Percentiles rank a stretch among this genome's conserved stretches.
phyloP scores from a whole-genome alignment of 1,140 invertebrate species.

The Drosophila bipectinata region DNA sequence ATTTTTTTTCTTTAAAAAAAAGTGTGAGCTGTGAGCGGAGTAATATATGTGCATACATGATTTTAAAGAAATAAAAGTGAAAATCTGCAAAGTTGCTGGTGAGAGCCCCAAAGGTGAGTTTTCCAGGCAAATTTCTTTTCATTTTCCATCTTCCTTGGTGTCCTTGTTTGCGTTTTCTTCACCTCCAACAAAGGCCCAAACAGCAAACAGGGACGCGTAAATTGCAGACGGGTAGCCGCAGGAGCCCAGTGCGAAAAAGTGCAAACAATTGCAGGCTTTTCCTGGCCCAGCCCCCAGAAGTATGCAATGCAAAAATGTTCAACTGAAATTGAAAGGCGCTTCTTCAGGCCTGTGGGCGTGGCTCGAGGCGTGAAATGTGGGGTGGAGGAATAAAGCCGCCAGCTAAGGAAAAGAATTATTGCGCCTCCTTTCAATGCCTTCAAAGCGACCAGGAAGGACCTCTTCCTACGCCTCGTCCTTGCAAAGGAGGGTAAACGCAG shows the following conservation, averaged over 20 bases:
- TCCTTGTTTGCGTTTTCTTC: background rate
- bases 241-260: conserved; percentile 38
- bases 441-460: background rate
- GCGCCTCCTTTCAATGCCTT: conserved; percentile 27
- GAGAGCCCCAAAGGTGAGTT: conserved; percentile 40
- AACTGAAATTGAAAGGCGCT: conserved; percentile 62
- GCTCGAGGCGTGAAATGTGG: conserved; percentile 53
- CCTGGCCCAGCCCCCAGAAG: conserved; percentile 3
- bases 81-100: conserved; percentile 39
- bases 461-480: background rate
- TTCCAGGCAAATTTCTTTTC: conserved; percentile 19
- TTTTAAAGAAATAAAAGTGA: conserved; percentile 29
- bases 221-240: conserved; percentile 46
- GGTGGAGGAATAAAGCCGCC: conserved; percentile 43
- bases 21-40: conserved; percentile 31
- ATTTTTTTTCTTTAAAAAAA: conserved; percentile 53
- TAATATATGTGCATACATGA: conserved; percentile 46
- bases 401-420: conserved; percentile 48
- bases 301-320: conserved; percentile 54
- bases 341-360: conserved; percentile 50
- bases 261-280: conserved; percentile 61
- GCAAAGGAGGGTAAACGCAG: conserved; percentile 2
- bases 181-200: conserved; percentile 42
- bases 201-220: conserved; percentile 47
- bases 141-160: conserved; percentile 8